Base-by-base conservation (phyloP, 2,797 vertebrate species). In the Sparus aurata region DNA sequence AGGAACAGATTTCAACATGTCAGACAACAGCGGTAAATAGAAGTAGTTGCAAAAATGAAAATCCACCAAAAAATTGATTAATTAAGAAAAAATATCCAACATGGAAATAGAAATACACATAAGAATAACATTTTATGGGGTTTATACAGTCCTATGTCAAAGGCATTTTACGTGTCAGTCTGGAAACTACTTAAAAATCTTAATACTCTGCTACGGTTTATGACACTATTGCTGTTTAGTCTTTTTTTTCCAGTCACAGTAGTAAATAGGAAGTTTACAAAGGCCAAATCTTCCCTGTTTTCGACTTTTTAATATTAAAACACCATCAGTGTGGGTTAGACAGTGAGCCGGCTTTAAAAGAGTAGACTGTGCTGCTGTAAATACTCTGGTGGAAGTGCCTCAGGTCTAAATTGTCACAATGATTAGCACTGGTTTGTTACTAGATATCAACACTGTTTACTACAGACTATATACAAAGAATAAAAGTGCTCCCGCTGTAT, bases 221-320 rank as follows among this genome's bases (percentile, higher is more conserved):
- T 75, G 46, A 65, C 43, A 38, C 64, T 76, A 76, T 83, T 86
- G 69, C 50, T 77, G 66, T 75, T 75, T 41, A 72, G 27, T 38
- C 17, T 1, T 53, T 22, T 20, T 55, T 20, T 30, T 55, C 20
- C 43, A 41, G 57, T 75, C 71, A 84, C 75, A 85, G 83, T 67
- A 50, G 8, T 76, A 63, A 50, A 74, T 20, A 67, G 45, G 53
- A 58, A 76, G 75, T 79, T 75, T 15, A 66, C 71, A 85, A n/a
- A 18, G 7, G 57, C 5, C 23, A 59, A 10, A 16, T 12, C 8
- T 22, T 23, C 12, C 57, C 58, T 18, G 5, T 77, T 62, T 45
- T 34, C 34, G 30, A 34, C 5, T 34, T 34, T 34, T 54, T 49
- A 27, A 11, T 53, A 41, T 60, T 47, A 20, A 47, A 50, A 70